Evolutionary conservation across 2,888 invertebrate species (phyloP).

Genomic region (Liposcelis brunnea): DNA sequence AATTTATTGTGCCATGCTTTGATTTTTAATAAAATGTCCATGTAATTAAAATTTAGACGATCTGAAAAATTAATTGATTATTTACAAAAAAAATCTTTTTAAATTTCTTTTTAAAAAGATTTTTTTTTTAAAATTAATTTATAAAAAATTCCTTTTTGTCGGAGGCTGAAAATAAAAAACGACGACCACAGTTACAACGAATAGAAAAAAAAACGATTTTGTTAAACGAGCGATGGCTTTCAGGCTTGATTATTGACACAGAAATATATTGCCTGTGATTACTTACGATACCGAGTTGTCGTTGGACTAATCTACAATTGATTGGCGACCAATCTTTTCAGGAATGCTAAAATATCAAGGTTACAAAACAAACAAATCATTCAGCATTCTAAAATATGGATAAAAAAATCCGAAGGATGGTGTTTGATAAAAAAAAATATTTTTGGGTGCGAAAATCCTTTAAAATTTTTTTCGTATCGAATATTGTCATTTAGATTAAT

Average conservation of each 20-base stretch:
- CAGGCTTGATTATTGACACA: too few species aligned
- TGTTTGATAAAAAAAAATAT: neutral
- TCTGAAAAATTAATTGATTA: too few species aligned
- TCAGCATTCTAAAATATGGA: constrained; percentile 8
- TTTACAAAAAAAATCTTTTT: too few species aligned
- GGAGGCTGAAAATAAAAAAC: constrained; percentile 1
- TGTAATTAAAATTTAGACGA: too few species aligned
- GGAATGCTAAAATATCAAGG: constrained; percentile 18
- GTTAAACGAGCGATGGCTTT: neutral
- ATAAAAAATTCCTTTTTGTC: neutral
- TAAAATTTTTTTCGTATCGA: too few species aligned
- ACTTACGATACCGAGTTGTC: constrained; percentile 4
- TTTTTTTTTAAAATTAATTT: neutral
- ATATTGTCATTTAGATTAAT: too few species aligned
- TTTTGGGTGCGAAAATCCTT: too few species aligned
- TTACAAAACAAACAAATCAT: constrained; percentile 9
- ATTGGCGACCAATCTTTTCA: constrained; percentile 21
- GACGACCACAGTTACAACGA: neutral
- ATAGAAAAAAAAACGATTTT: neutral
- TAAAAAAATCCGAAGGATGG: constrained; percentile 7
- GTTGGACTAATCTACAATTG: constrained; percentile 18
- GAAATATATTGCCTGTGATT: too few species aligned
- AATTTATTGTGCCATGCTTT: too few species aligned
- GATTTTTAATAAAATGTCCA: too few species aligned
- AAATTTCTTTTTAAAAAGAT: neutral